Conservation (phyloP, 2,888 invertebrate species). For the Deilephila elpenor region DNA sequence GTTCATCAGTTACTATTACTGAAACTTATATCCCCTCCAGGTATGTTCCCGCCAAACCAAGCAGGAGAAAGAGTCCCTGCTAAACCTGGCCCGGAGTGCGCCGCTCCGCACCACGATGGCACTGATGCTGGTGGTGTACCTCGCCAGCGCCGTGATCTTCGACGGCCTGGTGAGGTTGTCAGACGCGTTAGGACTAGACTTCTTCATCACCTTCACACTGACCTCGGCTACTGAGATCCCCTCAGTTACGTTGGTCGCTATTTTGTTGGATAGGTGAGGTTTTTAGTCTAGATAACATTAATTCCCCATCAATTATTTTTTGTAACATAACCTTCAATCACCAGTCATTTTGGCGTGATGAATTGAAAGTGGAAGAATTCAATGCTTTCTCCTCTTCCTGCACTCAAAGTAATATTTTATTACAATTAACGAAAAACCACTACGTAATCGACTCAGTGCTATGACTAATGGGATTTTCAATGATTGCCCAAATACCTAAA, state of each 20-base stretch:
- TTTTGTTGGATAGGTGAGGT: slow-evolving; percentile 69
- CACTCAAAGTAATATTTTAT: too few relatives aligned
- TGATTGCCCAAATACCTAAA: too few relatives aligned
- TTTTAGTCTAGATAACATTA: too few relatives aligned
- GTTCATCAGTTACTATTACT: too few relatives aligned
- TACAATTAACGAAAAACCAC: too few relatives aligned
- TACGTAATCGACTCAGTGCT: too few relatives aligned
- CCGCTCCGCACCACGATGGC: slow-evolving; percentile 64
- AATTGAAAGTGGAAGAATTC: too few relatives aligned
- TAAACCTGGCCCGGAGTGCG: slow-evolving; percentile 59
- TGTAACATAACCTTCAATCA: too few relatives aligned
- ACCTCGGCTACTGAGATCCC: slow-evolving; percentile 79
- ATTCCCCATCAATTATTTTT: too few relatives aligned
- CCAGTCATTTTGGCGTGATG: too few relatives aligned
- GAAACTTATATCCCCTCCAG: slow-evolving; percentile 47
- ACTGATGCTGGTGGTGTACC: slow-evolving; percentile 68
- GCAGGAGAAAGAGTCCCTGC: slow-evolving; percentile 62
- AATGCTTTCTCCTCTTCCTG: too few relatives aligned
- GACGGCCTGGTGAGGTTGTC: slow-evolving; percentile 79
- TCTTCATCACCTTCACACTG: slow-evolving; percentile 77
- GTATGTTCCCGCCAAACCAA: slow-evolving; percentile 65
- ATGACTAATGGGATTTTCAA: too few relatives aligned
- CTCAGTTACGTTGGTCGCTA: slow-evolving; percentile 69
- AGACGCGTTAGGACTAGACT: slow-evolving; percentile 73
- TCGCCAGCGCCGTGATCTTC: slow-evolving; percentile 73